Conservation (phyloP, 2,113 vertebrate species). For the Steatornis caripensis region DNA sequence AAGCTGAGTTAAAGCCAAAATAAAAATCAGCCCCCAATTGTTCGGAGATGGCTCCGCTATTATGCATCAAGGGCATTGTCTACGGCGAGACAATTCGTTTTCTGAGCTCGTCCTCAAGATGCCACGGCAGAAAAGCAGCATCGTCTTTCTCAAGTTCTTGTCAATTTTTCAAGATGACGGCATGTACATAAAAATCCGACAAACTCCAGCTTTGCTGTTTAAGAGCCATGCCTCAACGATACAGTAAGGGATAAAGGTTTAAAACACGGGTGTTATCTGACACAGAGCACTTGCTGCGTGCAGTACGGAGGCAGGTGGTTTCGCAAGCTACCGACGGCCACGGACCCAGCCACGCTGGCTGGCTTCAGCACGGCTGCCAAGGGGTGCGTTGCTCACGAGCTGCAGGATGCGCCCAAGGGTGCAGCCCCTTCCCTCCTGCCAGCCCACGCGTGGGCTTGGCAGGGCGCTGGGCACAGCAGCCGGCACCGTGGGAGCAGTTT, state of each 20-base stretch:
- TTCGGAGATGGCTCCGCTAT: neutral
- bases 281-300: neutral
- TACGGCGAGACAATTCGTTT: neutral
- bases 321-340: neutral
- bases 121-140: neutral
- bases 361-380: neutral
- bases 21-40: conserved; percentile 42
- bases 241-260: neutral
- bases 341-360: neutral
- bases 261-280: neutral
- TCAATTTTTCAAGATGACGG: neutral
- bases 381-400: rapidly evolving
- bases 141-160: neutral
- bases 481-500: neutral
- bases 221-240: neutral
- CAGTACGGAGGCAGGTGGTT: neutral
- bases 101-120: neutral
- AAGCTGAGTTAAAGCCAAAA: conserved; percentile 39
- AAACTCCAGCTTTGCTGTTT: neutral
- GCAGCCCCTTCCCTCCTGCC: neutral
- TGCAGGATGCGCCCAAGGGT: rapidly evolving
- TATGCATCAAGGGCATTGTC: conserved; percentile 55
- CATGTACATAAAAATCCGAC: neutral
- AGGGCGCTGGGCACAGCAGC: neutral
- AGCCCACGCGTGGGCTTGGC: too few species aligned